Evolutionary conservation across 2,113 vertebrate species (phyloP), one percentile per base, ranked within the genome.

Genomic region (Corydoras maculifer): DNA sequence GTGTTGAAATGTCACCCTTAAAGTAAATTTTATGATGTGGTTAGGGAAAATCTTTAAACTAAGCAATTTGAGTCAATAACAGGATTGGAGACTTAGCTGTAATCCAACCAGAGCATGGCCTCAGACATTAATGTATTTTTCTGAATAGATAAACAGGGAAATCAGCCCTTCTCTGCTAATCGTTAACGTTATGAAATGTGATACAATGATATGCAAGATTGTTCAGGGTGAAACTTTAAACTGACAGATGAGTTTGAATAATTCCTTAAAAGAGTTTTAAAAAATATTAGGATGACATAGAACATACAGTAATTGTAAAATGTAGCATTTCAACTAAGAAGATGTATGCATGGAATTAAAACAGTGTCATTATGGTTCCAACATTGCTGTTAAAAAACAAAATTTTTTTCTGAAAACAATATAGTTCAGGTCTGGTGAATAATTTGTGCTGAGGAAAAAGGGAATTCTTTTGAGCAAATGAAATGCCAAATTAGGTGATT

Each of bases 1-100:
- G 67, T 30, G 43, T 57, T 49, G 73, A 76, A 83, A 79, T 78
- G 65, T 73, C 75, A 81, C 62, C 73, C 77, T 76, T 71, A 63
- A 68, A 62, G 75, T 73, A 82, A 75, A 78, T 80, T 77, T 82
- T 78, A 82, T 76, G 70, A 73, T 80, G 73, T 13, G 53, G 79
- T 83, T 78, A 61, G 77, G 68, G 35, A 75, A 73, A 74, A 75
- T 81, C 80, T 78, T 78, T 79, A 78, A 31, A 18, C 67, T 69
- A 64, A 49, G 77, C 68, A 82, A 82, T 60, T 58, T 63, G 79
- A 84, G 79, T 63, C 77, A 67, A 14, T 72, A 51, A 62, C 69
- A 78, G 80, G 77, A 83, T 82, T 78, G 77, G 63, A 72, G 77
- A 70, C 59, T 69, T 50, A 67, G 71, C 58, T 74, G 80, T 78